These are phyloP conservation scores for Panulirus ornatus DNA, from an alignment of 1,140 invertebrate genomes.

Conservation along the genomic window DNA sequence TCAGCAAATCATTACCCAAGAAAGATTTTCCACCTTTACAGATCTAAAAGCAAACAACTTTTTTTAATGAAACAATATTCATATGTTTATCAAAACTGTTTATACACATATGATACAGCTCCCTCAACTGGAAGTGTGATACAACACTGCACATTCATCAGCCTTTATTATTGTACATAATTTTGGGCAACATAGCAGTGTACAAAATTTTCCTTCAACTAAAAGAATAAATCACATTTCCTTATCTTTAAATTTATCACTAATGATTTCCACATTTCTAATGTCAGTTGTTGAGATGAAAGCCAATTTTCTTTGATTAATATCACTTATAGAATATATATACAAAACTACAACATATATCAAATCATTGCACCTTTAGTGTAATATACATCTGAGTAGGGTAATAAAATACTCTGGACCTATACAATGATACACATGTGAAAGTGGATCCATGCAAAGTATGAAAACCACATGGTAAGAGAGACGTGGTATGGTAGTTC, in stretches of 20 bases:
- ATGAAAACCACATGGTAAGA: conserved; percentile 64
- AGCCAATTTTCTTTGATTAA: conserved; percentile 56
- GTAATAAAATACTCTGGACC: conserved; percentile 73
- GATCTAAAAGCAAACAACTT: too few relatives aligned
- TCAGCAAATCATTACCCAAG: too few relatives aligned
- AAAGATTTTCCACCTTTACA: too few relatives aligned
- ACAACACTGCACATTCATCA: conserved; percentile 62
- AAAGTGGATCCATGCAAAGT: conserved; percentile 69
- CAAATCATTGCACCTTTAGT: conserved; percentile 73
- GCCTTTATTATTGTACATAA: conserved; percentile 73
- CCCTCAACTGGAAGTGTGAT: background rate
- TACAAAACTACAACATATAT: conserved; percentile 72
- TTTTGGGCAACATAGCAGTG: conserved; percentile 68
- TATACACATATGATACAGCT: too few relatives aligned
- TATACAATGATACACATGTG: conserved; percentile 73
- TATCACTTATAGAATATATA: conserved; percentile 62
- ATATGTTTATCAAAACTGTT: too few relatives aligned
- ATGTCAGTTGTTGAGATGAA: conserved; percentile 37
- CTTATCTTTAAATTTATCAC: conserved; percentile 32
- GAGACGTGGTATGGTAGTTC: background rate
- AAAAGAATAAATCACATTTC: conserved; percentile 71
- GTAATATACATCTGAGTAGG: conserved; percentile 69
- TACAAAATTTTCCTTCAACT: conserved; percentile 68
- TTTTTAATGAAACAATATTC: too few relatives aligned
- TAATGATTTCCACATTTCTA: conserved; percentile 28